These are phyloP conservation scores for Chorisops tibialis DNA, from an alignment of 2,888 invertebrate genomes.

Conservation along the genomic window DNA sequence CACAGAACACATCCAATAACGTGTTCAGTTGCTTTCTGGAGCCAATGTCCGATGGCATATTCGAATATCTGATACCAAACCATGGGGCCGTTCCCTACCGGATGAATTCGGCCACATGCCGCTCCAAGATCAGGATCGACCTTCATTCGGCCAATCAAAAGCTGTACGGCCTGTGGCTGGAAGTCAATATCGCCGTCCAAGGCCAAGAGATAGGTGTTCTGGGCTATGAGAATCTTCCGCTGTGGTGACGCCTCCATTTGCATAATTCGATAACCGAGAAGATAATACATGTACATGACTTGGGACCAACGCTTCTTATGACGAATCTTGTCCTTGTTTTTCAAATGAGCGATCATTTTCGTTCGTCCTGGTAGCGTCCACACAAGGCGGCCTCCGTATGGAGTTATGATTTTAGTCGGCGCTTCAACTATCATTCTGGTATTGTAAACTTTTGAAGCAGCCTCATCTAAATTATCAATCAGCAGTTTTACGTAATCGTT, in stretches of 20 bases:
- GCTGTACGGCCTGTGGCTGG: conserved; percentile 72
- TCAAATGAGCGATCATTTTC: conserved; percentile 79
- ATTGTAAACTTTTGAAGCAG: conserved; percentile 69
- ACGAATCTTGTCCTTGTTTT: conserved; percentile 83
- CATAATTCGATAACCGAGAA: conserved; percentile 77
- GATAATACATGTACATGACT: conserved; percentile 93
- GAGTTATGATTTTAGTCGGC: conserved; percentile 74
- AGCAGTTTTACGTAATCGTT: conserved; percentile 78
- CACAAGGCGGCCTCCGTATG: conserved; percentile 80
- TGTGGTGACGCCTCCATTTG: conserved; percentile 54
- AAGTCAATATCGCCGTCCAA: conserved; percentile 90
- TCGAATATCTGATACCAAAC: conserved; percentile 88
- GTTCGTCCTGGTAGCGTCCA: conserved; percentile 85
- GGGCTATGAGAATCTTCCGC: conserved; percentile 64
- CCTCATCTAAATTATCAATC: conserved; percentile 69
- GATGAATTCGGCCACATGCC: conserved; percentile 87
- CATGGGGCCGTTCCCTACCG: conserved; percentile 77
- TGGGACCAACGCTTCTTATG: conserved; percentile 93
- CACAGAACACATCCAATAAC: conserved; percentile 87
- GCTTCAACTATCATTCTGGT: conserved; percentile 62
- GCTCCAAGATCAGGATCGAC: conserved; percentile 77
- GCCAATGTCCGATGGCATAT: conserved; percentile 90
- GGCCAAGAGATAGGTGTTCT: conserved; percentile 80
- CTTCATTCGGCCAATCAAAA: conserved; percentile 82
- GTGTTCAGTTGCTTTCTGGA: conserved; percentile 89